A percentile compares a stretch with the other conserved stretches of the same genome.
phyloP scores from a whole-genome alignment of 2,888 invertebrate genomes.

The Corbicula japonica region DNA sequence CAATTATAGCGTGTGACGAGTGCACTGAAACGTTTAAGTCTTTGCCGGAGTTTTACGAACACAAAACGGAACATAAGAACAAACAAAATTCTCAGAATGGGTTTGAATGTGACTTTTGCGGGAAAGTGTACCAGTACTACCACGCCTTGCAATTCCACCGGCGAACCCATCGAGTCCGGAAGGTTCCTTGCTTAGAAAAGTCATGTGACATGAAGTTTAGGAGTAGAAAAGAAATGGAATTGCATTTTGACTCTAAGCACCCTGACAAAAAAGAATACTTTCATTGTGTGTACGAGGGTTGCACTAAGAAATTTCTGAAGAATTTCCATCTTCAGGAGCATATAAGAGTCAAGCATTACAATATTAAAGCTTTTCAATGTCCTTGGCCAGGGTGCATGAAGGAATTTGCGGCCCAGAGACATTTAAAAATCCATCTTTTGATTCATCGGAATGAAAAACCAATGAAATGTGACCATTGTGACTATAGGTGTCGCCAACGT shows the following conservation, averaged over 20 bases:
- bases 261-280: constrained; percentile 67
- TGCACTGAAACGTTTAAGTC: constrained; percentile 72
- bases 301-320: constrained; percentile 73
- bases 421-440: constrained; percentile 78
- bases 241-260: constrained; percentile 66
- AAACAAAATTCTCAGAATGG: constrained; percentile 44
- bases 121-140: constrained; percentile 62
- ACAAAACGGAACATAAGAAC: constrained; percentile 69
- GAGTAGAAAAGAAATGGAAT: constrained; percentile 61
- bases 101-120: constrained; percentile 68
- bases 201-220: constrained; percentile 62
- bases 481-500: constrained; percentile 80
- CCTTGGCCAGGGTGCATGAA: constrained; percentile 76
- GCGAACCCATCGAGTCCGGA: constrained; percentile 64
- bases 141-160: constrained; percentile 66
- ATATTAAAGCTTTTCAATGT: constrained; percentile 72
- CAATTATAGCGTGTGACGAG: constrained; percentile 67
- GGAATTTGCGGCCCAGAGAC: constrained; percentile 74
- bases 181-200: constrained; percentile 57
- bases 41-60: constrained; percentile 69
- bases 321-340: constrained; percentile 77
- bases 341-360: constrained; percentile 75
- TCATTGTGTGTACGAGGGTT: constrained; percentile 73
- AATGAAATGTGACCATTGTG: constrained; percentile 80
- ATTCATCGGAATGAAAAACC: constrained; percentile 81